A percentile compares a stretch with the other conserved stretches of the same genome.
Conservation (phyloP, 2,888 invertebrate species). For the Microctonus aethiopoides region DNA sequence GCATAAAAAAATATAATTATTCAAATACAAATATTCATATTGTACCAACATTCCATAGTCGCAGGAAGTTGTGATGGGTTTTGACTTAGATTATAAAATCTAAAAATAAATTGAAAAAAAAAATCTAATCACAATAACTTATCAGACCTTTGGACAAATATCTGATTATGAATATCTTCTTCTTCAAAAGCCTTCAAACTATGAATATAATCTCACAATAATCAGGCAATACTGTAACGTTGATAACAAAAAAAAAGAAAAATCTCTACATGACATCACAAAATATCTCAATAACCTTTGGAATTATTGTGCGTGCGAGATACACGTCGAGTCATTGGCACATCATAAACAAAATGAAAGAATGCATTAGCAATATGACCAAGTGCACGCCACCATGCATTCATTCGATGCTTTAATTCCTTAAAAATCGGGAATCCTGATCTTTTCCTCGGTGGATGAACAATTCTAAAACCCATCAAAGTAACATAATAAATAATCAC, state of each 20-base stretch:
- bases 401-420: slow-evolving; percentile 68
- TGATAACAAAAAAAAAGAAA: too few relatives aligned
- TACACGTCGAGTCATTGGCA: slow-evolving; percentile 70
- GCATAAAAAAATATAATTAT: not conserved
- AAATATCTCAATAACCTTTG: slow-evolving; percentile 27
- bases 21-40: too few relatives aligned
- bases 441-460: slow-evolving; percentile 35
- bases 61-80: not conserved
- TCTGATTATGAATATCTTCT: too few relatives aligned
- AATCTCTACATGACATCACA: too few relatives aligned
- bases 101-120: not conserved
- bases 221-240: not conserved
- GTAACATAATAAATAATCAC: not conserved
- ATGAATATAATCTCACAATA: not conserved
- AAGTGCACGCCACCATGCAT: slow-evolving; percentile 69
- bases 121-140: not conserved
- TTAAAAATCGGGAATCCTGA: slow-evolving; percentile 65
- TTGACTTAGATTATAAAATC: not conserved
- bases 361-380: slow-evolving; percentile 71
- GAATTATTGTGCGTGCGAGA: slow-evolving; percentile 32
- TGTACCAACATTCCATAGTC: not conserved
- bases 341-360: slow-evolving; percentile 70
- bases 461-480: slow-evolving; percentile 41
- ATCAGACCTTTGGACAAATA: too few relatives aligned
- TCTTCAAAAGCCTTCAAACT: not conserved